Conservation (phyloP, 2,113 vertebrate genomes). For the Pampusana beccarii region DNA sequence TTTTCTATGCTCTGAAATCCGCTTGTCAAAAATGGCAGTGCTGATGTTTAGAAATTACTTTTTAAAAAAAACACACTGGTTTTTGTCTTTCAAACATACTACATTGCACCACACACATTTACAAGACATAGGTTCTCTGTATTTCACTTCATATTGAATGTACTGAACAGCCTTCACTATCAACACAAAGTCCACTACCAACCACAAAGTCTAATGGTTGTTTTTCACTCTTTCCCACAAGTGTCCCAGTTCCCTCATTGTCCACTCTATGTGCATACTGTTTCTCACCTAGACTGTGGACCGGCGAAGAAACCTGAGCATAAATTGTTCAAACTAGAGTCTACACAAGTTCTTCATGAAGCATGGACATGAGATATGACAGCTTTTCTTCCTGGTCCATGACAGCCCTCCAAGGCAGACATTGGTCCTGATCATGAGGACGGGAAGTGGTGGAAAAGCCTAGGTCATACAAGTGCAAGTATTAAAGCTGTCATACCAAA, state of each 20-base stretch:
- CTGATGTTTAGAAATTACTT: background rate
- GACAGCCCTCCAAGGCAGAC: background rate
- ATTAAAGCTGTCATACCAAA: background rate
- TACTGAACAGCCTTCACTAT: background rate
- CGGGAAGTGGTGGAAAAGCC: background rate
- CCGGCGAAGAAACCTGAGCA: background rate
- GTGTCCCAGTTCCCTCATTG: background rate
- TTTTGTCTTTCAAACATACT: background rate
- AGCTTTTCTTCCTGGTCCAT: background rate
- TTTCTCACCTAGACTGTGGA: background rate
- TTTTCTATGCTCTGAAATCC: background rate
- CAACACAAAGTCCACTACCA: background rate
- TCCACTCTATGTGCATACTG: fast-evolving
- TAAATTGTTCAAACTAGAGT: background rate
- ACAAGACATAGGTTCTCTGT: background rate
- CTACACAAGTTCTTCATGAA: background rate
- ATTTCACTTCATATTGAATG: background rate
- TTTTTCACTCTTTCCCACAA: background rate
- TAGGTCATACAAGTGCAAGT: background rate
- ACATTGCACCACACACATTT: background rate
- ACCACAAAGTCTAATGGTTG: background rate
- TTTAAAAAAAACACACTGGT: background rate
- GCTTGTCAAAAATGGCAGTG: background rate
- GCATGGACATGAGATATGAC: background rate
- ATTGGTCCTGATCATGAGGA: background rate